Conservation (phyloP, 2,113 vertebrate genomes). For the Mastomys natalensis region DNA sequence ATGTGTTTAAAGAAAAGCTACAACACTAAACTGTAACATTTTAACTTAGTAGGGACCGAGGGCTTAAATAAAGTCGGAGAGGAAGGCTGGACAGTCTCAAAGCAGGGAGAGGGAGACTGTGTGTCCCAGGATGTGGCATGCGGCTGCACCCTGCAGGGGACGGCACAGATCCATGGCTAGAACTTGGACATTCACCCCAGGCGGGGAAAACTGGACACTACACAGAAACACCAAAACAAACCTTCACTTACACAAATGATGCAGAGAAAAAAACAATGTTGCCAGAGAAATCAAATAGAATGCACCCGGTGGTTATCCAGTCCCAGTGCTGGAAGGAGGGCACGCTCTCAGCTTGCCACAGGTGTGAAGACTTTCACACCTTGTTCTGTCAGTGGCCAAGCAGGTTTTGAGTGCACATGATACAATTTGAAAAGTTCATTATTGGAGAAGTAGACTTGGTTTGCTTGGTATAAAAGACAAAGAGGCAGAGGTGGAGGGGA, state of each 20-base stretch:
- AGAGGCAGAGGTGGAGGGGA: neutral
- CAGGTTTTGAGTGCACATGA: neutral
- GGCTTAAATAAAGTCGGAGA: constrained; percentile 18
- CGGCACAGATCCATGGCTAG: neutral
- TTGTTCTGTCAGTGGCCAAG: neutral
- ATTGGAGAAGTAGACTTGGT: neutral
- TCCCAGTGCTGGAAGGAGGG: neutral
- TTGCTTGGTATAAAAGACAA: neutral
- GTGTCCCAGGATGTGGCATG: neutral
- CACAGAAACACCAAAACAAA: neutral
- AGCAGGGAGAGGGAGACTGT: neutral
- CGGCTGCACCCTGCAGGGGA: neutral
- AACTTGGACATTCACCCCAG: neutral
- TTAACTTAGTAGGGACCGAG: neutral
- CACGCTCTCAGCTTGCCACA: neutral
- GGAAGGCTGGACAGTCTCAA: neutral
- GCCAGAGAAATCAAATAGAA: neutral
- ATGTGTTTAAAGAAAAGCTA: neutral
- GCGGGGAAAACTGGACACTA: neutral
- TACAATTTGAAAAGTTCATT: neutral
- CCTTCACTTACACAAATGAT: neutral
- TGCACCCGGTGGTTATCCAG: neutral
- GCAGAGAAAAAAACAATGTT: neutral
- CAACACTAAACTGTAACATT: neutral
- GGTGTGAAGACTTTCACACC: neutral